Evolutionary conservation across 2,113 vertebrate species (phyloP), one percentile per base, ranked within the genome.

Genomic region (Indri indri): DNA sequence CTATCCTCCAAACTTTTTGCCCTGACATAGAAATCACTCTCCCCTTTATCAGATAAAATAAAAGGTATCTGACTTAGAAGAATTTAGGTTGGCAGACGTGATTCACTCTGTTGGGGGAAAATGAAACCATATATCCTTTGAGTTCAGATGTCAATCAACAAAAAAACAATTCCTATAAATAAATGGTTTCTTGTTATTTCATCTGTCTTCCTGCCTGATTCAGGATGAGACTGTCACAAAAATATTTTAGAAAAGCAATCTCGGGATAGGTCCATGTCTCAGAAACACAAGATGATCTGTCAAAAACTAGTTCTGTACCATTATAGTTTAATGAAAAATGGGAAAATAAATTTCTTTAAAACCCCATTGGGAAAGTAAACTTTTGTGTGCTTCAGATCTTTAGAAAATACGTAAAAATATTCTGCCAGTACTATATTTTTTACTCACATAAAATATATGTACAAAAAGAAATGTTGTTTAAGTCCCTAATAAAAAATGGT

Each of bases 131-230:
- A 85, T 77, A 97, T 91, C 82, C 57, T 97, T 52, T 66, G 66
- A 34, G 45, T 97, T 98, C 91, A 96, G 68, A 91, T 97, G 89
- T 91, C 97, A 96, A 90, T 98, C 95, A 97, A n/a, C 91, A 83
- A 94, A 97, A 96, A 84, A 87, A 63, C 85, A 59, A 88, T 3
- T 12, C 20, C 80, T 86, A 90, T 93, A 98, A 98, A 97, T 95
- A 98, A 97, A 96, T 86, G 59, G 47, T 95, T 88, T 97, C 83
- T 88, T 96, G 73, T 97, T 96, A 91, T 57, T 89, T 96, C 91
- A 96, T 97, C 79, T 97, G 59, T 92, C 95, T 93, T 45, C 9
- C 76, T 68, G n/a, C n/a, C 93, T 97, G 22, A 52, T 92, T 80
- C 32, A 65, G 68, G 57, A 98, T 93, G 95, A 97, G 76, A 92